Conservation (phyloP, 2,113 vertebrate species). For the Myanophis thanlyinensis region DNA sequence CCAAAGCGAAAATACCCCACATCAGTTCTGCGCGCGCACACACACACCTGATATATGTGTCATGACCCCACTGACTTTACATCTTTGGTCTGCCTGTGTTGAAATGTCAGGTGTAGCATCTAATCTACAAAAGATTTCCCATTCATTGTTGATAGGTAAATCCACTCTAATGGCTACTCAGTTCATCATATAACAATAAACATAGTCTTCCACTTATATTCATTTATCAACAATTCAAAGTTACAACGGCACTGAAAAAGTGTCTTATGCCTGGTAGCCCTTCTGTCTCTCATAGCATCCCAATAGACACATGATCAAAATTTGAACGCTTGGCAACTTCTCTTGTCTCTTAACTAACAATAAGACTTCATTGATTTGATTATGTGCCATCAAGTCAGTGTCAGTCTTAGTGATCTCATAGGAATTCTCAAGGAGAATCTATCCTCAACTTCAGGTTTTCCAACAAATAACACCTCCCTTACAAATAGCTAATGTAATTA, state of each 20-base stretch:
- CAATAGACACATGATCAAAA: neutral
- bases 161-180: neutral
- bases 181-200: neutral
- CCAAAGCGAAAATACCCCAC: neutral
- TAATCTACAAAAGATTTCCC: neutral
- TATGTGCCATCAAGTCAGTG: neutral
- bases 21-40: neutral
- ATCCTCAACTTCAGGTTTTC: neutral
- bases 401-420: neutral
- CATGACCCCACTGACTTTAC: neutral
- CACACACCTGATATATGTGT: neutral
- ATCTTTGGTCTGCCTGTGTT: neutral
- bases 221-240: fast-evolving
- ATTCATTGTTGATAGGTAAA: neutral
- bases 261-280: neutral
- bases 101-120: neutral
- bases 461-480: neutral
- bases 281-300: neutral
- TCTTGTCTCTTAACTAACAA: neutral
- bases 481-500: neutral
- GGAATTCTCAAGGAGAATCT: neutral
- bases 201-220: neutral
- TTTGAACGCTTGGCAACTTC: neutral
- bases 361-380: neutral
- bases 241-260: neutral